Conservation (phyloP, 2,113 vertebrate species). For the Pollachius pollachius region DNA sequence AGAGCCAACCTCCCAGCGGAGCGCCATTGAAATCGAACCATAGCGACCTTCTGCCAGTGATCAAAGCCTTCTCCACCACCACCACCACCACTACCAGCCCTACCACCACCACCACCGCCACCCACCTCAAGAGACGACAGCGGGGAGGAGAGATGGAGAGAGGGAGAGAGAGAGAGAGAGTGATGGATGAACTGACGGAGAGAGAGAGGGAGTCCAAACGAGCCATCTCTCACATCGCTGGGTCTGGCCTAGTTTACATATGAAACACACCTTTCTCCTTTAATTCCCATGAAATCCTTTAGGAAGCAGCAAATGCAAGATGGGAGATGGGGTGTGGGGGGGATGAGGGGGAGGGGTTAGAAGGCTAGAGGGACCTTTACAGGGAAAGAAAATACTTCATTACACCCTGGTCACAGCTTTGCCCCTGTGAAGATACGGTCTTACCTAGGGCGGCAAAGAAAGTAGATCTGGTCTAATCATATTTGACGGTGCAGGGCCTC, state of each 20-base stretch:
- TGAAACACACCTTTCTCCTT: slow-evolving; percentile 65
- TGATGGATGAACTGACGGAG: background rate
- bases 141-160: slow-evolving; percentile 24
- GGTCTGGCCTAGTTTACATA: slow-evolving; percentile 63
- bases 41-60: slow-evolving; percentile 67
- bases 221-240: slow-evolving; percentile 33
- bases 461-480: slow-evolving; percentile 44
- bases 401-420: slow-evolving; percentile 60
- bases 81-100: background rate
- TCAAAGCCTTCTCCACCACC: slow-evolving; percentile 59
- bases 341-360: slow-evolving; percentile 52
- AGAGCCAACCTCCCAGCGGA: slow-evolving; percentile 55
- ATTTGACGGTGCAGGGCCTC: slow-evolving; percentile 14
- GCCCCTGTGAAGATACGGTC: slow-evolving; percentile 48
- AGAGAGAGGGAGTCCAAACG: slow-evolving; percentile 23
- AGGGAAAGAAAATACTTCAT: slow-evolving; percentile 52
- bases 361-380: slow-evolving; percentile 64
- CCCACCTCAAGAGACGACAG: slow-evolving; percentile 21
- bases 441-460: slow-evolving; percentile 49
- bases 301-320: slow-evolving; percentile 54
- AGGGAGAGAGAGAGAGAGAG: slow-evolving; percentile 10
- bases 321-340: slow-evolving; percentile 17
- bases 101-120: slow-evolving; percentile 21
- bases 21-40: slow-evolving; percentile 57
- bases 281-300: slow-evolving; percentile 68